These are phyloP conservation scores for Pachyramphus minor DNA, from an alignment of 2,113 vertebrate genomes.

Conservation along the genomic window DNA sequence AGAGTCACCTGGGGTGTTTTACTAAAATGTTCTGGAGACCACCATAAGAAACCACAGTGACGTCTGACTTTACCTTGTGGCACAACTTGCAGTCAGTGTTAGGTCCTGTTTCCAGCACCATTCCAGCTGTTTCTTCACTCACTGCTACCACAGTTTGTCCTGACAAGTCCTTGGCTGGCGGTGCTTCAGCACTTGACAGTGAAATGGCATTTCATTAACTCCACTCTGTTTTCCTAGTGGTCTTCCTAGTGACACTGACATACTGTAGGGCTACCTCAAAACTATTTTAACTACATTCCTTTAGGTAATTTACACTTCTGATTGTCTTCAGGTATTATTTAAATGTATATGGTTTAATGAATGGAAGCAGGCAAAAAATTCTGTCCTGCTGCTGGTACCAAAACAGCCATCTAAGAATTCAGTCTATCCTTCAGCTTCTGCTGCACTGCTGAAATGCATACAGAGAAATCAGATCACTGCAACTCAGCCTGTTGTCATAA, in stretches of 20 bases:
- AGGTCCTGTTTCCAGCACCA: not conserved
- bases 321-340: not conserved
- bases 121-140: not conserved
- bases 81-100: not conserved
- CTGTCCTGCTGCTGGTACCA: not conserved
- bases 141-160: not conserved
- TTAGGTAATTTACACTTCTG: not conserved
- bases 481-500: not conserved
- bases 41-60: not conserved
- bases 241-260: not conserved
- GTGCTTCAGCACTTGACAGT: not conserved
- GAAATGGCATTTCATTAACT: not conserved
- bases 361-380: not conserved
- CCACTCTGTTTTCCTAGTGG: not conserved
- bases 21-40: not conserved
- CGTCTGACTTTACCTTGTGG: not conserved
- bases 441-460: not conserved
- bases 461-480: not conserved
- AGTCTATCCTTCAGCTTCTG: not conserved
- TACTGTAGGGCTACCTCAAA: not conserved
- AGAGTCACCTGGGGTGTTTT: not conserved
- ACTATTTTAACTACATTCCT: not conserved
- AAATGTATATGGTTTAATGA: not conserved
- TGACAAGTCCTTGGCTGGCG: not conserved
- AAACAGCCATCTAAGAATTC: not conserved